Evolutionary conservation across 2,888 invertebrate species (phyloP), one percentile per base, ranked within the genome.

Genomic region (Teleogryllus oceanicus): DNA sequence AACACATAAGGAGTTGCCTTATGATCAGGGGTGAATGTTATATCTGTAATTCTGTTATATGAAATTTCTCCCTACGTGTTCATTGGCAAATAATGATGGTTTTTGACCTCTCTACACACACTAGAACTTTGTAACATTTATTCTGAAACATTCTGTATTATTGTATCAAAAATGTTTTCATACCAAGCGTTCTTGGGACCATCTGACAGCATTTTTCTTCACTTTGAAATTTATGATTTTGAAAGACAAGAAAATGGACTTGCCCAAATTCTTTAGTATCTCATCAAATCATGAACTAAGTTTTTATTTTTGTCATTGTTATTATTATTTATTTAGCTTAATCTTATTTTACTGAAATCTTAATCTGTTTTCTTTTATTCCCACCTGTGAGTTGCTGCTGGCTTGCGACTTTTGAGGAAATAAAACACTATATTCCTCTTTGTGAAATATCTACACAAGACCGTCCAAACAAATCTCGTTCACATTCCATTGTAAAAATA

Each of bases 381-480:
- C n/a, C 62, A 62, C n/a, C n/a, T 62, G n/a, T 62, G 62, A 62
- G 62, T 62, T 62, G 62, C 62, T 62, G 62, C 62, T 62, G 62
- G n/a, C 62, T 18, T 62, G 62, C 13, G 4, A 62, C 16, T 62
- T 37, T 37, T 37, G 37, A 37, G 37, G 37, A 37, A 37, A 37
- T 62, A 62, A 62, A n/a, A 62, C 62, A 62, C 8, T 62, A 18
- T n/a, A 62, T 62, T 62, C 62, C 62, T 62, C 62, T n/a, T 37
- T 62, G 62, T 62, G 49, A 62, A 37, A 51, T 79, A 79, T 79
- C 79, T 76, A 76, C 51, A 79, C 62, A 51, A 79, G 77, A 79
- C 79, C 79, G 79, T 79, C 79, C 79, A 79, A 18, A 79, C 13
- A 21, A 74, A 77, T 49, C 49, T 51, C 79, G 49, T 79, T 79